Percentiles rank a stretch among this genome's conserved stretches.
These are phyloP conservation scores for Alosa sapidissima DNA, from an alignment of 2,797 vertebrate species.

Conservation along the genomic window DNA sequence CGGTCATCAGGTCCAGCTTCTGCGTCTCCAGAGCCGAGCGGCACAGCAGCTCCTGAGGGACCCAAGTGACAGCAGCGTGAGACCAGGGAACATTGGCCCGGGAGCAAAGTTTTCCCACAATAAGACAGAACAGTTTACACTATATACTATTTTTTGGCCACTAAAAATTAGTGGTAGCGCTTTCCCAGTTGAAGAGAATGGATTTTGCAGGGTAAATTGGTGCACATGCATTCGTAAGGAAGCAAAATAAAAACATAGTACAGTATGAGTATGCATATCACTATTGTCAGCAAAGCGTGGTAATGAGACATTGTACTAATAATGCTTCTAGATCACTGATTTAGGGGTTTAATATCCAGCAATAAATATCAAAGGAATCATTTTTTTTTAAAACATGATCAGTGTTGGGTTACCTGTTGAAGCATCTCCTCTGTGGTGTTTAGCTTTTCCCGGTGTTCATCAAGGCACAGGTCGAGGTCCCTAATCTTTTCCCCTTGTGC, in stretches of 20 bases:
- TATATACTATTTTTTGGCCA: too few relatives aligned
- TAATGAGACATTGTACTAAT: background rate
- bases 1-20: conserved; percentile 92
- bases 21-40: conserved; percentile 90
- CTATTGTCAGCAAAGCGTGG: background rate
- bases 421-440: conserved; percentile 96
- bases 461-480: conserved; percentile 92
- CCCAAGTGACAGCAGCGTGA: background rate
- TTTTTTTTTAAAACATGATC: background rate
- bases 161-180: too few relatives aligned
- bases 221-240: background rate
- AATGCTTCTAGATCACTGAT: background rate
- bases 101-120: background rate
- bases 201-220: background rate
- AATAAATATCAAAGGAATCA: background rate
- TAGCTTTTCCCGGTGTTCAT: conserved; percentile 94
- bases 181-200: too few relatives aligned
- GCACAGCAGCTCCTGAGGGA: conserved; percentile 87
- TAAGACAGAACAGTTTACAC: background rate
- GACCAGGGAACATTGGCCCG: background rate
- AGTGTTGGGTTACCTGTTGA: conserved; percentile 82
- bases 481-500: conserved; percentile 98
- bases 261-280: background rate
- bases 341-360: background rate
- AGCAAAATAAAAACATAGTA: background rate